Evolutionary conservation across 2,113 vertebrate species (phyloP), one percentile per base, ranked within the genome.

Genomic region (Podarcis raffonei): DNA sequence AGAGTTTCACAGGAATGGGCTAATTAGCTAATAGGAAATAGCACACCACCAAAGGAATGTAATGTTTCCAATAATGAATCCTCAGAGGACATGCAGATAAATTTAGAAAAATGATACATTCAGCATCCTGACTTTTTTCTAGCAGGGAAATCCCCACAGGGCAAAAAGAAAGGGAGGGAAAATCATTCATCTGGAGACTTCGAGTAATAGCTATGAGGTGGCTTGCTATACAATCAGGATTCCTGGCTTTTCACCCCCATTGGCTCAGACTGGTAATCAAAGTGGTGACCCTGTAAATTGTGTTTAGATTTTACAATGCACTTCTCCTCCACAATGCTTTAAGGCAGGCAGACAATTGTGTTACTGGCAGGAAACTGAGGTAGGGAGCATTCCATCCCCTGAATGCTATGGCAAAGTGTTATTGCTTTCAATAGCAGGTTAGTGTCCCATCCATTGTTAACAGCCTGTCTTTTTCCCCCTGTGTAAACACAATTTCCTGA

Each of bases 401-500:
- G 2, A 30, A 79, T 79, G 37, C 16, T 68, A 22, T 39, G 23
- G 11, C 37, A 30, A 35, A 62, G 30, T 0, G 35, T 53, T 9
- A 0, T 37, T 57, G 79, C 1, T 83, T 85, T 27, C 0, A 0
- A 20, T 68, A 32, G 84, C 86, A 84, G 74, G 20, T 39, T 71
- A 37, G 59, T 2, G 1, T 69, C 81, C 32, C 4, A 22, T 27
- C n/a, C 59, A 57, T 27, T 71, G 25, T 86, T 69, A 86, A 68
- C 57, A 85, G 72, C 62, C 20, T 87, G 32, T 87, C 76, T 92
- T 90, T 84, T 81, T 15, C 1, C 32, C 32, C 76, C 69, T 90
- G 88, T 92, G 91, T 90, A 87, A 92, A 90, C 91, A 94, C 92
- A 94, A 90, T 83, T 89, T 85, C 48, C 75, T 88, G 89, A 57